Evolutionary conservation across 2,113 vertebrate genomes (phyloP), one percentile per base, ranked within the genome.

Genomic region (Hemichromis elongatus): DNA sequence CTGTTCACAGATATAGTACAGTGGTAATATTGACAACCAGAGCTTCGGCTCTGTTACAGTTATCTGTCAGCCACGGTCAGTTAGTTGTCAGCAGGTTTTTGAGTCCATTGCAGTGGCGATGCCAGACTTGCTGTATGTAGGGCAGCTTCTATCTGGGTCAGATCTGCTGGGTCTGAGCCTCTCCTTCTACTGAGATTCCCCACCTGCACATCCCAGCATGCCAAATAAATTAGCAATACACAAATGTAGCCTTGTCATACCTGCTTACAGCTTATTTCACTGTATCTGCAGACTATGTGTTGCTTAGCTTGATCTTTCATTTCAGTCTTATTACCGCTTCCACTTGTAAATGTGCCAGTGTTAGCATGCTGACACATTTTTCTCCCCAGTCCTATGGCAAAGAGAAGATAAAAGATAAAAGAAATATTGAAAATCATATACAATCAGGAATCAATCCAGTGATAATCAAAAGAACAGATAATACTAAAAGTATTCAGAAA

Each of bases 101-200:
- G 63, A 90, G 86, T 81, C 80, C 87, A 84, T 63, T 94, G 80
- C 90, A 84, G 91, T 81, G 86, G 56, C 24, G 14, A 42, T 94
- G 91, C 86, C 91, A 92, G 85, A 70, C 80, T 86, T 94, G n/a
- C 45, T 33, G 70, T 75, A 95, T 94, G 90, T 96, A 94, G 95
- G 95, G 47, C 96, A 95, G 75, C 86, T 18, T 89, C 88, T 96
- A 95, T 94, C 68, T 96, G 93, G 94, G 94, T 93, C 94, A 95
- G 81, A 89, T 94, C 92, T 94, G 82, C 92, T 90, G 91, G 88
- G 92, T 40, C 81, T 85, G 85, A 90, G 80, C 81, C 83, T 93
- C 85, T 83, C 82, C 88, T 88, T 87, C 53, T 81, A 19, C 86
- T 79, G 47, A 82, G 45, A 53, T 79, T 86, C 40, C 28, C 81